Evolutionary conservation across 2,888 invertebrate genomes (phyloP).

Genomic region (Panzeria rudis): DNA sequence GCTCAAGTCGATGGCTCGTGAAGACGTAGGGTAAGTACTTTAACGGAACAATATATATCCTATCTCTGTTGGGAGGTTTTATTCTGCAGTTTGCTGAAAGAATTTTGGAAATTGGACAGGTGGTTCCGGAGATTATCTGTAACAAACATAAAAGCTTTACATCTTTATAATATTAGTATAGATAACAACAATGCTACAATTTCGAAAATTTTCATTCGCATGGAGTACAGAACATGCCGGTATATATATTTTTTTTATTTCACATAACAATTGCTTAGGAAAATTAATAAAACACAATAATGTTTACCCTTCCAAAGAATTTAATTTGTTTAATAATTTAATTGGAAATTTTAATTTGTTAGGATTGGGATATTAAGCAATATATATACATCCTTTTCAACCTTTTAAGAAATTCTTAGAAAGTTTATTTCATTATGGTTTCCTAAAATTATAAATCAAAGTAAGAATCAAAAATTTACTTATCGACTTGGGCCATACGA

Average conservation of each 20-base stretch:
- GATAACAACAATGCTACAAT: too few relatives aligned
- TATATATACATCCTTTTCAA: conserved; percentile 30
- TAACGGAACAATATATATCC: too few relatives aligned
- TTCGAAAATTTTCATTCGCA: too few relatives aligned
- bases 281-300: conserved; percentile 37
- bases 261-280: conserved; percentile 57
- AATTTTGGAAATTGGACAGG: too few relatives aligned
- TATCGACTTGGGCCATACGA: conserved; percentile 36
- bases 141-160: too few relatives aligned
- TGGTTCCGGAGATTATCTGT: too few relatives aligned
- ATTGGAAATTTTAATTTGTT: conserved; percentile 25
- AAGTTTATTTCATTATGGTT: background rate
- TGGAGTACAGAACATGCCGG: too few relatives aligned
- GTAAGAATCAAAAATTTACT: conserved; percentile 48
- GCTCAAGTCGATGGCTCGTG: too few relatives aligned
- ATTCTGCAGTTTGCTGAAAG: too few relatives aligned
- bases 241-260: conserved; percentile 58
- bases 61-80: too few relatives aligned
- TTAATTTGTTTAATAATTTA: conserved; percentile 14
- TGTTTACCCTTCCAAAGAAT: conserved; percentile 2
- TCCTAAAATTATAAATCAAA: conserved; percentile 33
- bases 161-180: too few relatives aligned
- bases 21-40: too few relatives aligned
- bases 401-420: background rate
- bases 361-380: conserved; percentile 23